Percentiles rank a stretch among this genome's conserved stretches.
Evolutionary conservation across 2,888 invertebrate species (phyloP).

Genomic region (Hypercompe scribonia): DNA sequence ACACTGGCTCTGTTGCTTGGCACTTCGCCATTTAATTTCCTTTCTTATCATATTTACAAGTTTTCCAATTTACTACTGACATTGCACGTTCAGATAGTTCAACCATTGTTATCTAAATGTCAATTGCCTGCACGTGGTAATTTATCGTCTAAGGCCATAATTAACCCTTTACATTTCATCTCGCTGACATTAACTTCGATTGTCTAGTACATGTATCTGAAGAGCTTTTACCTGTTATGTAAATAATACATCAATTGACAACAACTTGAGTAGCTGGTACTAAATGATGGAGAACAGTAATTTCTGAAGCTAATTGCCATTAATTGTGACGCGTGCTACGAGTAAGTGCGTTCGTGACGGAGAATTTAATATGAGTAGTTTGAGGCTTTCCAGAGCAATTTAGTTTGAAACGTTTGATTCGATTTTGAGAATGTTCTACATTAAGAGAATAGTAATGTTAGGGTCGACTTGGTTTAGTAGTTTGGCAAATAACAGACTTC

Average conservation of each 20-base stretch:
- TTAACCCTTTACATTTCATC: not conserved
- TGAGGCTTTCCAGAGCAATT: conserved; percentile 10
- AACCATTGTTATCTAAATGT: not conserved
- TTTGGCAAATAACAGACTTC: not conserved
- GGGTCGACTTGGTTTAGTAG: not conserved
- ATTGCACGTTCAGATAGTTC: not conserved
- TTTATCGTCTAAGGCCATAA: not conserved
- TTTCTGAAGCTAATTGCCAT: conserved; percentile 16
- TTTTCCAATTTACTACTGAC: not conserved
- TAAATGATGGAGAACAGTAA: conserved; percentile 22
- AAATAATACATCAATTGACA: conserved; percentile 26
- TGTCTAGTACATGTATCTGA: conserved; percentile 5
- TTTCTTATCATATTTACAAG: not conserved
- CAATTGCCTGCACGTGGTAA: not conserved
- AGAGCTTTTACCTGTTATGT: conserved; percentile 16
- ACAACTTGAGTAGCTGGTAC: conserved; percentile 13
- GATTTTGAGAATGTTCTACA: conserved; percentile 12
- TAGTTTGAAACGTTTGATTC: conserved; percentile 17
- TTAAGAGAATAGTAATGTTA: not conserved
- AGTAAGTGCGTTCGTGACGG: conserved; percentile 19
- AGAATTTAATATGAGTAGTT: conserved; percentile 19
- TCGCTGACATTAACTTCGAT: not conserved
- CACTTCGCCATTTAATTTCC: not conserved
- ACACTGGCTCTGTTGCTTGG: not conserved
- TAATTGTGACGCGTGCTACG: conserved; percentile 18